Evolutionary conservation across 2,888 invertebrate species (phyloP).

Genomic region (Dendrolimus houi): DNA sequence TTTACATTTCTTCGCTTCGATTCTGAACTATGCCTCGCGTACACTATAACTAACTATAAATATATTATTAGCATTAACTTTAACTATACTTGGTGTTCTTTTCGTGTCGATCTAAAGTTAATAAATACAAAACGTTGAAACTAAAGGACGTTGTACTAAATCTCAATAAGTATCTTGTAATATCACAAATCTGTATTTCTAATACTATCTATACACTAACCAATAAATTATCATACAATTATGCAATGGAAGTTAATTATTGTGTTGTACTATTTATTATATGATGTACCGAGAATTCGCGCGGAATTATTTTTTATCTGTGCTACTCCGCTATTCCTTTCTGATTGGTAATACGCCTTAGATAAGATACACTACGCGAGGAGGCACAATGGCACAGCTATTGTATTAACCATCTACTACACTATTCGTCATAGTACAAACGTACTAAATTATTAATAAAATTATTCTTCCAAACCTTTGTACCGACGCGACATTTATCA

Average conservation of each 20-base stretch:
- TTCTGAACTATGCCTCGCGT: constrained; percentile 11
- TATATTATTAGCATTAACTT: constrained; percentile 30
- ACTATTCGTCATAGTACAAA: neutral
- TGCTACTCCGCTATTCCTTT: constrained; percentile 1
- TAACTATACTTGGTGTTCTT: constrained; percentile 70
- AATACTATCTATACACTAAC: constrained; percentile 52
- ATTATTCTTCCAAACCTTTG: no score
- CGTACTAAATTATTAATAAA: no score
- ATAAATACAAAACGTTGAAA: constrained; percentile 60
- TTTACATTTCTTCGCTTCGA: constrained; percentile 2
- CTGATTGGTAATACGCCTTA: constrained; percentile 5
- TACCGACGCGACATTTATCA: no score
- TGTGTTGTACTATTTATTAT: constrained; percentile 17
- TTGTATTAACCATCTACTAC: constrained; percentile 25
- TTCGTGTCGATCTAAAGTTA: constrained; percentile 60
- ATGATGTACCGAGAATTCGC: constrained; percentile 11
- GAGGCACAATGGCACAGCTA: constrained; percentile 66
- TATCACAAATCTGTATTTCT: constrained; percentile 73
- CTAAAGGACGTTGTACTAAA: constrained; percentile 66
- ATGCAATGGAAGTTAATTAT: constrained; percentile 44
- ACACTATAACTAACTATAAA: constrained; percentile 26
- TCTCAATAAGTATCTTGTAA: constrained; percentile 66
- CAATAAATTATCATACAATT: constrained; percentile 34
- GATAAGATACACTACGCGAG: constrained; percentile 30
- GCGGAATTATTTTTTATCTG: constrained; percentile 3